Base-by-base conservation (phyloP, 2,113 vertebrate species). In the Passer domesticus region DNA sequence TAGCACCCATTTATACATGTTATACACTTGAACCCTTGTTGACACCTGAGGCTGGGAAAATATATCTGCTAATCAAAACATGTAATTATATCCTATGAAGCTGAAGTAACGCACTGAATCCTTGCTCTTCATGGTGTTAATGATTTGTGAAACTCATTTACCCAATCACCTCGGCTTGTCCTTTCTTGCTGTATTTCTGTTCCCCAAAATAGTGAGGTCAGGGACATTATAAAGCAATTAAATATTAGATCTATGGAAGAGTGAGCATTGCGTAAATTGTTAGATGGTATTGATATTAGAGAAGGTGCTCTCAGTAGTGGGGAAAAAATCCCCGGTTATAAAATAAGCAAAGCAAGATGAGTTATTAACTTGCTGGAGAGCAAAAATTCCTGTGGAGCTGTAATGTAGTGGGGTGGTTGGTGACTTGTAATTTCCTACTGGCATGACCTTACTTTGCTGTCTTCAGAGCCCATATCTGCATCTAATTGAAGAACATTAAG, bases 11-110 rank as follows among this genome's bases (percentile, higher is more conserved):
- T 97, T 97, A 97, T 96, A 94, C 96, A 93, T 90, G 94, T 96
- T 97, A 96, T 56, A 95, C 93, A 96, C 96, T 97, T 96, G 95
- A 97, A 97, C 96, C 96, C 95, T 96, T 97, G 95, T 97, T 97
- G 96, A 96, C 95, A 96, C 95, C 95, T 95, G 94, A 97, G 95
- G 87, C 96, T 96, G 92, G 89, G 95, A 96, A 97, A 97, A 97
- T 96, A 96, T 91, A 95, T 97, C 94, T 94, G 93, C 94, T 97
- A 97, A 97, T 97, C 96, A 97, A 97, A 97, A 97, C 96, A 97
- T 97, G 96, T 96, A 97, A 97, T 97, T 97, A 97, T 97, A 97
- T 92, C 92, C 95, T 95, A 92, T 96, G 96, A 97, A 97, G 95
- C 95, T 95, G 95, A 96, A 96, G 95, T 96, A 96, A 96, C 13